These are phyloP conservation scores for Creontiades dilutus DNA, from an alignment of 2,888 invertebrate genomes.

Conservation along the genomic window DNA sequence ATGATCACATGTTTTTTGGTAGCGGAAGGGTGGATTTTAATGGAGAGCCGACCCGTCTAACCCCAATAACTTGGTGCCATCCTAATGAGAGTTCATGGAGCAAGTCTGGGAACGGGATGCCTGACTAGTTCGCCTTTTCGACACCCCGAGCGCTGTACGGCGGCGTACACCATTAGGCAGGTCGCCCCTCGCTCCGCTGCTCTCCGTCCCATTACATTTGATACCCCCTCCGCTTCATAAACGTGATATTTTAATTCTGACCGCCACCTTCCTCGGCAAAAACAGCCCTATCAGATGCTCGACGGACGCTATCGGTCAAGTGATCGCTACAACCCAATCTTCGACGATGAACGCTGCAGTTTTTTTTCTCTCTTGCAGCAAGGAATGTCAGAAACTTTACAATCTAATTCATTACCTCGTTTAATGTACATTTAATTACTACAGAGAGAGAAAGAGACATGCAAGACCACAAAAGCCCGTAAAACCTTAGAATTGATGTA, in stretches of 20 bases:
- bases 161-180: conserved; percentile 40
- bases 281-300: background rate
- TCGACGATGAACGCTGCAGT: background rate
- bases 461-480: no score
- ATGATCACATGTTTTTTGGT: conserved; percentile 5
- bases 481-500: no score
- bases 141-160: background rate
- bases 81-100: background rate
- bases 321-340: background rate
- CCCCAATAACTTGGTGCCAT: background rate
- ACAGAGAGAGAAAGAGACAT: no score
- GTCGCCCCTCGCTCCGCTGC: conserved; percentile 38
- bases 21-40: conserved; percentile 1
- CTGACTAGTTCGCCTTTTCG: background rate
- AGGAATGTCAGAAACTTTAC: no score
- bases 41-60: background rate
- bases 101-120: background rate
- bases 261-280: conserved; percentile 40
- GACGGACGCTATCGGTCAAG: background rate
- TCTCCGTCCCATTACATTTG: conserved; percentile 41
- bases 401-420: no score
- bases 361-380: no score
- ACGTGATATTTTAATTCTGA: conserved; percentile 58
- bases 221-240: conserved; percentile 45
- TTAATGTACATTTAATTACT: no score